These are phyloP conservation scores for Synergus laeviventris DNA, from an alignment of 2,888 invertebrate species.

Conservation along the genomic window DNA sequence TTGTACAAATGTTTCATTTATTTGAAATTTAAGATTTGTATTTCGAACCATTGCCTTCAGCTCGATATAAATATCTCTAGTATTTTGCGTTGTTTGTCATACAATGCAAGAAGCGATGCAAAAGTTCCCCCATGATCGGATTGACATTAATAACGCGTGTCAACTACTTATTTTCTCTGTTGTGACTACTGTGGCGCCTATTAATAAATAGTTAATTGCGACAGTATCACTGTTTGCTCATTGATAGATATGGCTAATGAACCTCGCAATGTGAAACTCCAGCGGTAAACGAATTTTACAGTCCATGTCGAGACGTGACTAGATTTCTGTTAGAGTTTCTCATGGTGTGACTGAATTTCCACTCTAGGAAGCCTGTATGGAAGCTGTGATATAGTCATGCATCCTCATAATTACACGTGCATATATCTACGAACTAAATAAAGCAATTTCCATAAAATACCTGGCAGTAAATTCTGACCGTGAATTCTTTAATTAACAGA, in stretches of 20 bases:
- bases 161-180: slow-evolving; percentile 3
- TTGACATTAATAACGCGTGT: slow-evolving; percentile 1
- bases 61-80: neutral
- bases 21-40: neutral
- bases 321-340: slow-evolving; percentile 26
- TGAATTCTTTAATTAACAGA: neutral
- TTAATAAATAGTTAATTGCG: slow-evolving; percentile 30
- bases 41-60: neutral
- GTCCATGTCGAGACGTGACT: slow-evolving; percentile 15
- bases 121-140: neutral
- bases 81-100: neutral
- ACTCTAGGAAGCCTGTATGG: slow-evolving; percentile 3
- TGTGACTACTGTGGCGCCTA: neutral
- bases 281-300: slow-evolving; percentile 32
- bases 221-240: slow-evolving; percentile 24
- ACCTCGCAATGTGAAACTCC: slow-evolving; percentile 17
- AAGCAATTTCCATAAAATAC: neutral
- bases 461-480: neutral
- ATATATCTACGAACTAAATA: neutral
- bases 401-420: slow-evolving; percentile 15
- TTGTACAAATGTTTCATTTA: too few relatives aligned
- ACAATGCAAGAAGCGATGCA: neutral
- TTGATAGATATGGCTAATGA: slow-evolving; percentile 31
- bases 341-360: neutral
- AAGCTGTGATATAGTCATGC: slow-evolving; percentile 24